Base-by-base conservation (phyloP, 1,140 invertebrate genomes). In the Musca domestica region DNA sequence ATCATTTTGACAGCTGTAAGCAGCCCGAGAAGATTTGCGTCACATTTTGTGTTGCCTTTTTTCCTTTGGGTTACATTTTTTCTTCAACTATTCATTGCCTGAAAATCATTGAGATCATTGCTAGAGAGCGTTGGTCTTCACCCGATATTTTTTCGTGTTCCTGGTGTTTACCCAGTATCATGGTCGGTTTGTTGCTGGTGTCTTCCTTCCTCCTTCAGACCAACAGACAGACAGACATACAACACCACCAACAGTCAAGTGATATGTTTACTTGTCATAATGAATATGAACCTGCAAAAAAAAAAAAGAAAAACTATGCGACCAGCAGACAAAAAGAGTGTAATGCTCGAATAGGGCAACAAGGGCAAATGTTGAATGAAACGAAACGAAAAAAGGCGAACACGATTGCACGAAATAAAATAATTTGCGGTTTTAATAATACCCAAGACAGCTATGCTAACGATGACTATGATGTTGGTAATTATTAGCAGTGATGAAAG, bases 1-100 rank as follows among this genome's bases (percentile, higher is more conserved):
- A 56, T 56, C 52, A 56, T 56, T 25, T 23, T 56, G 23, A 56
- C 52, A 56, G 52, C 23, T 56, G 52, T 56, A 56, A 25, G 52
- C 52, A n/a, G n/a, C n/a, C n/a, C n/a, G n/a, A n/a, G n/a, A n/a
- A n/a, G n/a, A n/a, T n/a, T n/a, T n/a, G n/a, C n/a, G n/a, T n/a
- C n/a, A n/a, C n/a, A n/a, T n/a, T n/a, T n/a, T n/a, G n/a, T n/a
- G n/a, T n/a, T n/a, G n/a, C n/a, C n/a, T n/a, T n/a, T n/a, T n/a
- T n/a, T n/a, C n/a, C n/a, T n/a, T n/a, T n/a, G n/a, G n/a, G n/a
- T n/a, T n/a, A 52, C 5, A 52, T 52, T 6, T 20, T 52, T 10
- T 15, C 49, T 4, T 22, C 1, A 17, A 22, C 49, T 52, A 17
- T 52, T 20, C 49, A 22, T 7, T 56, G 14, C 14, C 3, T 15